Evolutionary conservation across 2,113 vertebrate species (phyloP).

Genomic region (Tachuris rubrigastra): DNA sequence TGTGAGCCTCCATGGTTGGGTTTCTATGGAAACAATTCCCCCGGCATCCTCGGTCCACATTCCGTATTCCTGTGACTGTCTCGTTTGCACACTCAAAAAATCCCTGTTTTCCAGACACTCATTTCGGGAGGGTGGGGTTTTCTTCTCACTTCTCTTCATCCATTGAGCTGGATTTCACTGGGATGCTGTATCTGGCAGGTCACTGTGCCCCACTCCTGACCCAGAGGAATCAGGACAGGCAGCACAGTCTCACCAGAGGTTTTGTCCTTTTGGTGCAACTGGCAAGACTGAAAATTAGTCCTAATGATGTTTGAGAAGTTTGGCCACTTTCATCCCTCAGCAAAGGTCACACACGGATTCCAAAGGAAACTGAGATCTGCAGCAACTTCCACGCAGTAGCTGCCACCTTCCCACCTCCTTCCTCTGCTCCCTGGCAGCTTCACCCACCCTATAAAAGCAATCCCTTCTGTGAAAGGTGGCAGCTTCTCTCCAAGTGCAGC

Average conservation of each 20-base stretch:
- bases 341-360: background rate
- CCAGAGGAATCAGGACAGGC: background rate
- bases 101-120: background rate
- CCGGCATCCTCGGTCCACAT: slow-evolving; percentile 17
- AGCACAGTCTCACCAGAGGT: background rate
- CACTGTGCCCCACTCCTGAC: background rate
- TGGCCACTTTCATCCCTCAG: background rate
- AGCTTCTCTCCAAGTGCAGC: background rate
- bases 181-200: background rate
- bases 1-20: slow-evolving; percentile 28
- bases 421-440: background rate
- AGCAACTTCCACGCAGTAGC: background rate
- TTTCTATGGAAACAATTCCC: slow-evolving; percentile 73
- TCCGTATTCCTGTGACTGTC: slow-evolving; percentile 56
- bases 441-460: background rate
- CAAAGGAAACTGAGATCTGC: background rate
- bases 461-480: background rate
- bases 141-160: background rate
- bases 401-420: background rate
- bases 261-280: background rate
- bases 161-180: background rate
- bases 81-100: background rate
- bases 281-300: background rate
- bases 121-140: background rate
- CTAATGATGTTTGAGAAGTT: background rate